phyloP scores from a whole-genome alignment of 2,113 vertebrate species.

The Eolophus roseicapilla region DNA sequence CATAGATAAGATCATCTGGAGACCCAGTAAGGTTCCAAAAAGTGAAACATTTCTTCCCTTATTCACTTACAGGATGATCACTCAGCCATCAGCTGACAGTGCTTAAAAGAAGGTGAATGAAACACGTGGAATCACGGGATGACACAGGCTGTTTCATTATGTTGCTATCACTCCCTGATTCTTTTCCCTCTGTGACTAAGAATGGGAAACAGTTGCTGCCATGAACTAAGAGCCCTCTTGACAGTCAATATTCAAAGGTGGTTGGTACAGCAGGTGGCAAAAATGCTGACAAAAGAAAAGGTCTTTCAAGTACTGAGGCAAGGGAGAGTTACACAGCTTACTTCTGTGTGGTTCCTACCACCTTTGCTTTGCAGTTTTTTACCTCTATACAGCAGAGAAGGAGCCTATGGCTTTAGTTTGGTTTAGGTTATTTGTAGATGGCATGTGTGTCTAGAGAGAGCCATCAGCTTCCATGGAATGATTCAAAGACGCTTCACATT shows the following conservation, averaged over 20 bases:
- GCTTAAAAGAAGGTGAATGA: background rate
- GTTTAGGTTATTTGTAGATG: background rate
- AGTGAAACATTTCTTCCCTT: background rate
- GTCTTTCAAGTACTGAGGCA: background rate
- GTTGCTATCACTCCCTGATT: background rate
- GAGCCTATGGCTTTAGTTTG: background rate
- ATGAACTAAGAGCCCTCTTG: background rate
- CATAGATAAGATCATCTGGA: background rate
- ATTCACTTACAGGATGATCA: background rate
- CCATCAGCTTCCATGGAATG: background rate
- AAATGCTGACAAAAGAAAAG: background rate
- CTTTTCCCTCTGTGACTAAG: background rate
- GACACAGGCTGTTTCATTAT: background rate
- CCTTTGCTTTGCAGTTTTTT: background rate
- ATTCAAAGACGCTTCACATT: background rate
- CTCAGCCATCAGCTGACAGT: background rate
- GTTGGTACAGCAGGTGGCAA: background rate
- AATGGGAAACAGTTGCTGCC: background rate
- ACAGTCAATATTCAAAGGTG: background rate
- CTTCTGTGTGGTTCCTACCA: background rate
- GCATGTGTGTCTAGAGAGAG: background rate
- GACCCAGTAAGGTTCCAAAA: background rate
- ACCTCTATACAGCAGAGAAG: background rate
- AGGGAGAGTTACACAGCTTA: background rate
- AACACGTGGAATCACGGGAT: fast-evolving